Base-by-base conservation (phyloP, 2,797 vertebrate species). In the Chiroxiphia lanceolata region DNA sequence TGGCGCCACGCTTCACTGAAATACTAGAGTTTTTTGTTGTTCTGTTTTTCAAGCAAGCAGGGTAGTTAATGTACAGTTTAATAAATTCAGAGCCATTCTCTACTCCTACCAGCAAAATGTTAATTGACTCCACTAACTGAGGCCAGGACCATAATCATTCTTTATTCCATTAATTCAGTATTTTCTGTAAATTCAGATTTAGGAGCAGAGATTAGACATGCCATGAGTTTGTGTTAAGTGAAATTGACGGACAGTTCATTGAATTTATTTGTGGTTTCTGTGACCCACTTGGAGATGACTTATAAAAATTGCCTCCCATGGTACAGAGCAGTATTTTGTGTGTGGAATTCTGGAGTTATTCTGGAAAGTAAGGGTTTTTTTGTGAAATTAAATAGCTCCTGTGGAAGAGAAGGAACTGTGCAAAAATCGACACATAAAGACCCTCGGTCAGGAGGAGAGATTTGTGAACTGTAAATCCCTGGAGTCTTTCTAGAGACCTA, bases 41-140 rank as follows among this genome's bases (percentile, higher is more conserved):
- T 96, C 53, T 89, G 44, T 56, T 95, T 97, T 96, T 57, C 53
- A 87, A 50, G 18, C 27, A 75, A 83, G 64, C 44, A 90, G 78
- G 31, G 16, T 47, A 61, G 15, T 91, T 91, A 93, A 94, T 20
- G 1, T 86, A 13, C 3, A 89, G 15, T 80, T 96, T 86, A 84
- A 65, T 26, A 95, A 95, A 94, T 81, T 91, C 60, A 90, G 61
- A 80, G 11, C 9, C 13, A 42, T 29, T 36, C 4, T 67, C 23
- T 83, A 7, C 23, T 77, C 11, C 72, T 83, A 70, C 26, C 1
- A 14, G 10, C 5, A 93, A 95, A 85, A 82, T 59, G 19, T 15
- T 76, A 84, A 57, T 65, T 89, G 27, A 82, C 21, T 85, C 29
- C 8, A n/a, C 70, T 79, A 70, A 47, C 51, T 68, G 25, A 33